These are phyloP conservation scores for Girardia tigrina DNA, from an alignment of 2,888 invertebrate genomes.

Conservation along the genomic window DNA sequence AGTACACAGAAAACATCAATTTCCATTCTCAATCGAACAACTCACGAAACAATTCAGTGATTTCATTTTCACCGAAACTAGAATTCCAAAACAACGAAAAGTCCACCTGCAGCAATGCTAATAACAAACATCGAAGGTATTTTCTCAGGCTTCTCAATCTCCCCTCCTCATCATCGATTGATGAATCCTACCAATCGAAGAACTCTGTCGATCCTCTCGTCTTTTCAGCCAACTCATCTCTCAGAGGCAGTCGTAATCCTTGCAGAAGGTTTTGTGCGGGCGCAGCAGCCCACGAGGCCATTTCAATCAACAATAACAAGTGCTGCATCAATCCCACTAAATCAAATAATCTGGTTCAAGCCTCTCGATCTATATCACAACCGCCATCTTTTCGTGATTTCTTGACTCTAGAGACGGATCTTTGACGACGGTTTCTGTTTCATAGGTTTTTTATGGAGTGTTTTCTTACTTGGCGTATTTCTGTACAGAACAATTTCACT, in stretches of 20 bases:
- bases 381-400: conserved; percentile 2
- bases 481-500: too few species aligned
- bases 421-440: not conserved
- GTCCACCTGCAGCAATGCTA: not conserved
- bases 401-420: not conserved
- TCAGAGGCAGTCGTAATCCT: not conserved
- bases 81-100: not conserved
- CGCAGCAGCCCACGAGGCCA: not conserved
- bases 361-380: conserved; percentile 1
- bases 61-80: conserved; percentile 3
- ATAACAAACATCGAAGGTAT: conserved; percentile 9
- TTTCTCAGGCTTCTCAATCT: not conserved
- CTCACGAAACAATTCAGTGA: not conserved
- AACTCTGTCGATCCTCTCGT: not conserved
- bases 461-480: not conserved
- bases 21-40: conserved; percentile 1
- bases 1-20: not conserved
- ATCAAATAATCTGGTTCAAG: not conserved
- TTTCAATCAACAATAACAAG: not conserved
- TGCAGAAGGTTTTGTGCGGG: not conserved
- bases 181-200: not conserved
- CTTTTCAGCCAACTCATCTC: not conserved
- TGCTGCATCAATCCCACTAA: not conserved
- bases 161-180: not conserved
- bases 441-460: not conserved